Base-by-base conservation (phyloP, 2,888 invertebrate genomes). In the Auanema freiburgensis region DNA sequence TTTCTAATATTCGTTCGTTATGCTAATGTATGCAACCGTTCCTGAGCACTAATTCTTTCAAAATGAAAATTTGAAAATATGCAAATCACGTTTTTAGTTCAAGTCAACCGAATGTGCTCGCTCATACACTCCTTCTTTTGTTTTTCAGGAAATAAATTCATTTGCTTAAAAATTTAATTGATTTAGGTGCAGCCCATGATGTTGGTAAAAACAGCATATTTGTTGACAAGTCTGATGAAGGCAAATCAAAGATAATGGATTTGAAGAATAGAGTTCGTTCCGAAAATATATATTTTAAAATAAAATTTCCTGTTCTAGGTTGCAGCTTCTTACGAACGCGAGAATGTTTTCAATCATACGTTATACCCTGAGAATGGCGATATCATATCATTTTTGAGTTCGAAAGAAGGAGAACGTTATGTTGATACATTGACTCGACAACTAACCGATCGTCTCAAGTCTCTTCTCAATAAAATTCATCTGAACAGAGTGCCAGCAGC, bases 321-420 rank as follows among this genome's bases (percentile, higher is more conserved):
- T 2, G 25, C 44, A 49, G 16, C 49, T 16, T 18, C 21, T n/a
- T 16, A 43, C 10, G 44, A 51, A 16, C 44, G 43, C 16, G 54
- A 58, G n/a, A 40, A 33, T 54, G 58, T 63, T n/a, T 63, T 72
- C 56, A 61, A 69, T 40, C 72, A 72, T 51, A 65, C 65, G 18
- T 25, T 73, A 21, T 58, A 63, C 43, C 62, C 65, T 18, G 73
- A 73, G 46, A 67, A 57, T 51, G 65, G 56, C 41, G 73, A 73
- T 44, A 65, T 71, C 50, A 63, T 55, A 50, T 57, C 61, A 21
- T 76, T 76, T 58, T 66, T 74, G 57, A 59, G 61, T 14, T 63
- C 68, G 24, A 63, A 64, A 21, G 66, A 66, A 8, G 63, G 65
- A 5, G 76, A 76, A 16, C 63, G 67, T 33, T 76, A 76, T 59